phyloP scores from a whole-genome alignment of 1,140 invertebrate genomes.

The Polypedilum vanderplanki region DNA sequence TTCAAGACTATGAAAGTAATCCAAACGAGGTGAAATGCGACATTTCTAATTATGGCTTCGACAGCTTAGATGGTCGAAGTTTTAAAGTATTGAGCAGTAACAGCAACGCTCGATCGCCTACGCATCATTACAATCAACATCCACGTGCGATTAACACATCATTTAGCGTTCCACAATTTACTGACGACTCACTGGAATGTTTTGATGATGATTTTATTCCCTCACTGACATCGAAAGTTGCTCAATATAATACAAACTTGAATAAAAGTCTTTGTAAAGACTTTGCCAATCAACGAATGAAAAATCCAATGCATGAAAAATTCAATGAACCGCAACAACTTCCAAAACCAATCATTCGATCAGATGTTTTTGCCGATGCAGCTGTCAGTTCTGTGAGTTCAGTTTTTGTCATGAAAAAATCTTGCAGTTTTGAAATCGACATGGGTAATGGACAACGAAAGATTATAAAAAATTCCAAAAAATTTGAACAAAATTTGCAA shows the following conservation, averaged over 20 bases:
- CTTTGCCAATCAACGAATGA: constrained; percentile 41
- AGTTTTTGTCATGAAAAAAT: constrained; percentile 32
- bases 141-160: constrained; percentile 38
- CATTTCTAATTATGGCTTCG: constrained; percentile 40
- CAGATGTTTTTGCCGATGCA: constrained; percentile 27
- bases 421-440: constrained; percentile 41
- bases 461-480: constrained; percentile 43
- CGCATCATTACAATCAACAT: constrained; percentile 24
- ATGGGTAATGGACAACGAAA: constrained; percentile 27
- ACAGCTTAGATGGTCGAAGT: constrained; percentile 31
- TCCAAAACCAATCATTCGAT: constrained; percentile 27
- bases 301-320: constrained; percentile 37
- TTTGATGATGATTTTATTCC: constrained; percentile 35
- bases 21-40: constrained; percentile 35
- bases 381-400: background rate
- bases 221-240: constrained; percentile 39
- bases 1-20: constrained; percentile 30
- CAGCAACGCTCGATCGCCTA: constrained; percentile 30
- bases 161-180: constrained; percentile 39
- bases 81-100: background rate
- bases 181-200: constrained; percentile 29
- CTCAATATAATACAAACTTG: constrained; percentile 40
- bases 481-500: constrained; percentile 49
- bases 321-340: background rate
- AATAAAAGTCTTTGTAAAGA: constrained; percentile 43